phyloP scores from a whole-genome alignment of 2,113 vertebrate genomes.

The Octodon degus region DNA sequence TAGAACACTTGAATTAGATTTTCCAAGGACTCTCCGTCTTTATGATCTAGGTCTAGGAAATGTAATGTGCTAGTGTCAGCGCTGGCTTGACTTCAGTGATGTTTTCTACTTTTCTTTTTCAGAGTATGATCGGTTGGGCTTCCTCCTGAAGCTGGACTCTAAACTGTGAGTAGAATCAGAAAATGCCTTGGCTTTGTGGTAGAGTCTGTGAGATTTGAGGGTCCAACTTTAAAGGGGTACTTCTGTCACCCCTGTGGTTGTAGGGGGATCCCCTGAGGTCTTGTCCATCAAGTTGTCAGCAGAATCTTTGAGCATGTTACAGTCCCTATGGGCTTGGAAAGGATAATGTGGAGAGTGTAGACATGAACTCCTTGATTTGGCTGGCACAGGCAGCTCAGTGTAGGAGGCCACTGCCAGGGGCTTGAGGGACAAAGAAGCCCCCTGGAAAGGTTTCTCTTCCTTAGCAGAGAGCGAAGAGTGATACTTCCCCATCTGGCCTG shows the following conservation, averaged over 20 bases:
- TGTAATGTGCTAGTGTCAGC: not conserved
- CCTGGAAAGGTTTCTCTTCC: not conserved
- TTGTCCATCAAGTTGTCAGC: not conserved
- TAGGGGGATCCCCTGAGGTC: not conserved
- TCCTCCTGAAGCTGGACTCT: constrained; percentile 95
- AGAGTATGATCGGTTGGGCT: constrained; percentile 98
- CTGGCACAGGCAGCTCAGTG: not conserved
- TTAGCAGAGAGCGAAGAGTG: not conserved
- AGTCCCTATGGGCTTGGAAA: not conserved
- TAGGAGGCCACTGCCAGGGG: not conserved
- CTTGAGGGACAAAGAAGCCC: not conserved
- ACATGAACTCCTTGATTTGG: not conserved
- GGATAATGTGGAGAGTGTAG: not conserved
- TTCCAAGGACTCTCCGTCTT: not conserved
- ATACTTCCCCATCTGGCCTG: not conserved
- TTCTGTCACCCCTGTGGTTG: not conserved
- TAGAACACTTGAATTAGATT: not conserved
- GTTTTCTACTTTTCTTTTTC: constrained; percentile 82
- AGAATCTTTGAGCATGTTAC: not conserved
- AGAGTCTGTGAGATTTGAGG: not conserved
- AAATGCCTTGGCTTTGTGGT: not conserved
- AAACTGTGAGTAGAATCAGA: constrained; percentile 94
- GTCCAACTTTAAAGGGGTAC: not conserved
- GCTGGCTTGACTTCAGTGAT: constrained; percentile 17
- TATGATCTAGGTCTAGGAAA: not conserved